A percentile compares a stretch with the other conserved stretches of the same genome.
Evolutionary conservation across 2,797 vertebrate genomes (phyloP).

Genomic region (Graptemys geographica): DNA sequence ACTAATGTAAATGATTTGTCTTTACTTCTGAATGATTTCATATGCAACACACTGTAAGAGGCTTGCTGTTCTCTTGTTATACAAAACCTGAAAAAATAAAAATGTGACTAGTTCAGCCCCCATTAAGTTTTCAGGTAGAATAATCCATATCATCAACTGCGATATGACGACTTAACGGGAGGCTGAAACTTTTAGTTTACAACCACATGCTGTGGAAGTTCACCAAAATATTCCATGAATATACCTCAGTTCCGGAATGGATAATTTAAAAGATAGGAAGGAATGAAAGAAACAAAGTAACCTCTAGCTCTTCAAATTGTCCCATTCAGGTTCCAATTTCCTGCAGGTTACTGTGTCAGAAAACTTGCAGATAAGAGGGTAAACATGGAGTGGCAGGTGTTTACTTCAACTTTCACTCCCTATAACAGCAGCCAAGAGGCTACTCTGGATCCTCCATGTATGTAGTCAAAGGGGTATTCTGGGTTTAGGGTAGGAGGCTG

Average conservation of each 20-base stretch:
- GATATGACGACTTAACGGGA: neutral
- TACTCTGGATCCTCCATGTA: neutral
- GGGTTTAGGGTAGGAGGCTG: neutral
- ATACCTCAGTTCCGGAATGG: neutral
- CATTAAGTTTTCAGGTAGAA: neutral
- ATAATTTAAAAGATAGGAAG: neutral
- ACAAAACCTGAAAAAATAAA: neutral
- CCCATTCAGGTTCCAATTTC: neutral
- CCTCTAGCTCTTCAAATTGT: neutral
- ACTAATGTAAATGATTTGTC: neutral
- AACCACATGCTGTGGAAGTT: neutral
- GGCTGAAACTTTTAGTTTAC: neutral
- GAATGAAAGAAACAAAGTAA: neutral
- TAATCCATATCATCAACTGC: neutral
- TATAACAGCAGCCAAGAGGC: neutral
- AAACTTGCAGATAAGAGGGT: neutral
- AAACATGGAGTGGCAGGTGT: neutral
- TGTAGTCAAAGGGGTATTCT: neutral
- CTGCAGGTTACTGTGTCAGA: neutral
- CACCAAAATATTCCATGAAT: neutral
- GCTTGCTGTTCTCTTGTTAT: neutral
- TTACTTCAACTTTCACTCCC: neutral
- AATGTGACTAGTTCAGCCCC: neutral
- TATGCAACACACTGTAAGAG: neutral
- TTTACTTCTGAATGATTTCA: neutral